Conservation (phyloP, 2,888 invertebrate species). For the Parnassius orleans region DNA sequence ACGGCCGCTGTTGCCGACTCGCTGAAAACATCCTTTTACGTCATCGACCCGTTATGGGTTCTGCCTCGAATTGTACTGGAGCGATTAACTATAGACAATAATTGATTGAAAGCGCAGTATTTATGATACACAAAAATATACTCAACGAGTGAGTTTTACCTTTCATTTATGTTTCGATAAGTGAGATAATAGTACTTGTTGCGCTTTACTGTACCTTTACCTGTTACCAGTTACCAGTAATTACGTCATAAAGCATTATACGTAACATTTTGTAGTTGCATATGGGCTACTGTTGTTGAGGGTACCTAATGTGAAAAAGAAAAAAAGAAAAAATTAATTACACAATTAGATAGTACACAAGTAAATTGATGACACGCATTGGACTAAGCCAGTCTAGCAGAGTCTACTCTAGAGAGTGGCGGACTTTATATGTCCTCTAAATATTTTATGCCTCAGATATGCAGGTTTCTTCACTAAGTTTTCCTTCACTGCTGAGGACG, state of each 20-base stretch:
- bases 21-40: conserved; percentile 81
- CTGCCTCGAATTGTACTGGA: conserved; percentile 46
- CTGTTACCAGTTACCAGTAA: conserved; percentile 12
- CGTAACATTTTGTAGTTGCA: too few species aligned
- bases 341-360: too few species aligned
- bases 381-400: too few species aligned
- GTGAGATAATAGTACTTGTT: conserved; percentile 18
- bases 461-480: too few species aligned
- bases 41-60: conserved; percentile 71
- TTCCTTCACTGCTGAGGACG: too few species aligned
- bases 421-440: too few species aligned
- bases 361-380: too few species aligned
- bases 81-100: conserved; percentile 16
- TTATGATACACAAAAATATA: not conserved
- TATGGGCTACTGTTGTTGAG: too few species aligned
- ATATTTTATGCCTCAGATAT: too few species aligned
- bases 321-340: too few species aligned
- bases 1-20: conserved; percentile 68
- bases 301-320: too few species aligned
- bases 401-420: too few species aligned
- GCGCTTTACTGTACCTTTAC: conserved; percentile 18
- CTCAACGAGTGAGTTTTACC: conserved; percentile 2
- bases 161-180: conserved; percentile 2
- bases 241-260: conserved; percentile 10
- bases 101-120: not conserved